phyloP scores from a whole-genome alignment of 2,888 invertebrate species.

The Pediacus dermestoides region DNA sequence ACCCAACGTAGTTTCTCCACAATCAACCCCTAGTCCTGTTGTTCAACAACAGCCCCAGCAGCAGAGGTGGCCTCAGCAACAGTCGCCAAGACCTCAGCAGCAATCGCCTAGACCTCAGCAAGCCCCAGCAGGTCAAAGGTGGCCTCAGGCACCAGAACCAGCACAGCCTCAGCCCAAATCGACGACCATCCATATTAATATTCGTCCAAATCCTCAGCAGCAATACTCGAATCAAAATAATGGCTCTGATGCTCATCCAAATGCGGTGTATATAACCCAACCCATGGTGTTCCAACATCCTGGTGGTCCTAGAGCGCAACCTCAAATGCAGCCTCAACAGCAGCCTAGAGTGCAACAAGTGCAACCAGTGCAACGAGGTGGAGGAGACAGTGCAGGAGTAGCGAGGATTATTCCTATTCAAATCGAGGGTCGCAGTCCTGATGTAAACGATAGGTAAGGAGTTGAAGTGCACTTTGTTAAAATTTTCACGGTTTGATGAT shows the following conservation, averaged over 20 bases:
- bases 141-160: neutral
- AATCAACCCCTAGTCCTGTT: too few species aligned
- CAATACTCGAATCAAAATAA: constrained; percentile 14
- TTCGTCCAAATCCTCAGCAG: constrained; percentile 29
- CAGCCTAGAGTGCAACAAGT: constrained; percentile 38
- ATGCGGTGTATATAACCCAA: constrained; percentile 43
- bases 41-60: too few species aligned
- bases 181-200: constrained; percentile 25
- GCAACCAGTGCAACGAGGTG: too few species aligned
- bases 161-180: neutral
- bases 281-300: constrained; percentile 43
- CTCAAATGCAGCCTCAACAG: constrained; percentile 28
- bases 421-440: constrained; percentile 75
- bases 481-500: constrained; percentile 6
- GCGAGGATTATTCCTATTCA: constrained; percentile 64
- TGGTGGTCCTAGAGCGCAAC: constrained; percentile 37
- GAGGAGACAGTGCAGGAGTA: constrained; percentile 41
- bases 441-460: constrained; percentile 52
- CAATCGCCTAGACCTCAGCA: too few species aligned
- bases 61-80: too few species aligned
- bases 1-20: too few species aligned
- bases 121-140: constrained; percentile 1
- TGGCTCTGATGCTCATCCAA: too few species aligned
- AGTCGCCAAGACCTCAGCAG: too few species aligned
- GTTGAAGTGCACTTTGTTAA: constrained; percentile 2